Base-by-base conservation (phyloP, 2,113 vertebrate species). In the Nasalis larvatus region DNA sequence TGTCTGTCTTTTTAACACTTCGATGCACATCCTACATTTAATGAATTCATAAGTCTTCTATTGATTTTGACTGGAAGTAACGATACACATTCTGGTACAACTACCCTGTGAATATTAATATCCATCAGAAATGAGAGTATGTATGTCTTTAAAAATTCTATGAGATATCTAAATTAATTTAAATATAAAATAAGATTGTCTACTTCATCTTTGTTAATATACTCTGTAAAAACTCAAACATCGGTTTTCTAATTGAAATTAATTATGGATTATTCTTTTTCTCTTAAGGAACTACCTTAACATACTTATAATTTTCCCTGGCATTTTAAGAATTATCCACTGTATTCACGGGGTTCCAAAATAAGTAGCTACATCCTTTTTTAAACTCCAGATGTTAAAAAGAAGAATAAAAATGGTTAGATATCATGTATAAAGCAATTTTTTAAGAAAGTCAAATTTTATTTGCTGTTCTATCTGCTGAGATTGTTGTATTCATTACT, bases 401-500 rank as follows among this genome's bases (percentile, higher is more conserved):
- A 88, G 81, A 42, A 42, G 10, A 83, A 32, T 89, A 74, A 92
- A 89, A 87, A 0, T 23, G 90, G 17, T 94, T 49, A 81, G n/a
- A 52, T 63, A 71, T 47, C 77, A 94, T 85, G 20, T 30, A 30
- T 40, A 92, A 80, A 63, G 14, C 37, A 58, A 56, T 80, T 96
- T 95, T 90, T 76, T 27, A 80, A 27, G n/a, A 91, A 95, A 92
- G 81, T 42, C 63, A 95, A 76, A 90, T 92, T 91, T 93, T 63
- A 85, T 85, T 94, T 96, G 37, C 37, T 90, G 1, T 76, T 92
- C 78, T 6, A 42, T 80, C 63, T 71, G 35, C 63, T 76, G 58
- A 89, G 60, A 42, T 77, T 32, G 11, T 42, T 96, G 7, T 95
- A 63, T 92, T 97, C 74, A 82, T 92, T 90, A 97, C 52, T 92